Evolutionary conservation across 2,888 invertebrate species (phyloP), one percentile per base, ranked within the genome.

Genomic region (Agrochola lychnidis): DNA sequence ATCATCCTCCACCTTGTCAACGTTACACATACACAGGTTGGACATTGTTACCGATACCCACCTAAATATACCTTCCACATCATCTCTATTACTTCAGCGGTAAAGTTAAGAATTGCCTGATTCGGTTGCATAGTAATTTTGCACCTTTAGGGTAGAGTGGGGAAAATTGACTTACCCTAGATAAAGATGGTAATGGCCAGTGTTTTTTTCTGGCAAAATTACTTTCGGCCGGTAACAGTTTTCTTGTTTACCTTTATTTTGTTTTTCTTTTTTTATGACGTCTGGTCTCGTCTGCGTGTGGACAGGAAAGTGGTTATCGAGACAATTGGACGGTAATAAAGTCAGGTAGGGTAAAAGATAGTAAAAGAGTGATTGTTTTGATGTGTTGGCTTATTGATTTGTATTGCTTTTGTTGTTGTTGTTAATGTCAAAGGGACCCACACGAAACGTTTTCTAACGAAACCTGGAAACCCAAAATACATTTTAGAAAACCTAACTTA

Each of bases 1-100:
- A 96, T 95, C 96, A 93, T 94, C 93, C 90, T 94, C 95, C 93
- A 96, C 96, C 96, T 96, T 96, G 96, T 96, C 96, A 95, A 96
- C 94, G 95, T 94, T 94, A 93, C 92, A 92, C 93, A 94, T 93
- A 93, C 94, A 93, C 95, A 95, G 95, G 95, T 95, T 93, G 94
- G 94, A 94, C 95, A 95, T 92, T 92, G 94, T 93, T 90, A 90
- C 89, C 79, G 85, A 90, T 84, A 88, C 91, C 84, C 90, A 86
- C 66, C 76, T 42, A 36, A 12, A 12, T 56, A 53, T 82, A 76
- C 89, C 63, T 22, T 14, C 59, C 4, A 53, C 62, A 12, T 56
- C 62, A 61, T 42, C 83, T 76, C 82, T 93, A 92, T 82, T 1
- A 0, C 30, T 0, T 25, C 1, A 0, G 0, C 0, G 4, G 71